Conservation (phyloP, 2,113 vertebrate species). For the Pleuronectes platessa region DNA sequence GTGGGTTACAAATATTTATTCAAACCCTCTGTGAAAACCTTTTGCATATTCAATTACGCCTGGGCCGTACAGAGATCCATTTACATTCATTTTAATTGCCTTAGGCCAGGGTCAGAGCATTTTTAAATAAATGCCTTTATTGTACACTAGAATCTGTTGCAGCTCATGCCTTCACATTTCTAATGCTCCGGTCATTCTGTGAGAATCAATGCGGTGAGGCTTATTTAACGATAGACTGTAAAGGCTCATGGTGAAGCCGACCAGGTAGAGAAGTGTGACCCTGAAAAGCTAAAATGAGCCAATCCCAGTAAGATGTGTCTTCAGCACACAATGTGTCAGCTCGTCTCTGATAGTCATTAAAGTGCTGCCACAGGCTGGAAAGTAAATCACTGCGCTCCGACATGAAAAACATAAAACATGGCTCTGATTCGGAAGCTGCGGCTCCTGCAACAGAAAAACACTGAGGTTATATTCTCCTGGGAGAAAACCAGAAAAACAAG, state of each 20-base stretch:
- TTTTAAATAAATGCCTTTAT: background rate
- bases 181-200: background rate
- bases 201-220: background rate
- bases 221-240: background rate
- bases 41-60: background rate
- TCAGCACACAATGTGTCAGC: conserved; percentile 1
- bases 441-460: background rate
- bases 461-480: background rate
- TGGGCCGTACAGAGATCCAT: background rate
- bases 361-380: background rate
- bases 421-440: background rate
- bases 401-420: background rate
- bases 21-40: background rate
- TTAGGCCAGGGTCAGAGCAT: background rate
- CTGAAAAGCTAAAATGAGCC: conserved; percentile 4
- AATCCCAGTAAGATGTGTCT: background rate
- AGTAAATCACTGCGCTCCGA: background rate
- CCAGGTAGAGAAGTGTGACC: background rate
- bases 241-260: background rate
- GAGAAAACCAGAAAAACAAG: background rate
- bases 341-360: conserved; percentile 11
- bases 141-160: no score
- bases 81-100: background rate
- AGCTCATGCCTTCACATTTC: background rate
- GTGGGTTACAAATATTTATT: background rate